A percentile compares a stretch with the other conserved stretches of the same genome.
Evolutionary conservation across 2,888 invertebrate species (phyloP).

Genomic region (Drosophila pseudotakahashii): DNA sequence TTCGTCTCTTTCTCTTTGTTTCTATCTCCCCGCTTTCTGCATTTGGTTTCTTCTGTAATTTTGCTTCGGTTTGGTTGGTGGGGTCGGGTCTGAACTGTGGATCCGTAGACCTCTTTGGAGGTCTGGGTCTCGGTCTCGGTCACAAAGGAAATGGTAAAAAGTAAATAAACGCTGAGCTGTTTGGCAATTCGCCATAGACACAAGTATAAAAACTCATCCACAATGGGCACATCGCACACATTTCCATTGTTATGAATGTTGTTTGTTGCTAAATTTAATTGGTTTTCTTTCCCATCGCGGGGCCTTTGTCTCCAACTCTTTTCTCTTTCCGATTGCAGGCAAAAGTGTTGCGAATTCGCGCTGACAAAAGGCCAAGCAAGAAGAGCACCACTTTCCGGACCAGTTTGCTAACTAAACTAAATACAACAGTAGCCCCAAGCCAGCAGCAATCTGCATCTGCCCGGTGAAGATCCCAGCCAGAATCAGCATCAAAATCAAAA

Average conservation of each 20-base stretch:
- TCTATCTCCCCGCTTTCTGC: background rate
- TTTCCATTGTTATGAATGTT: slow-evolving; percentile 68
- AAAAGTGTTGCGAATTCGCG: slow-evolving; percentile 26
- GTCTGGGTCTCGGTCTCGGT: slow-evolving; percentile 38
- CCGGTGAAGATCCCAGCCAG: slow-evolving; percentile 36
- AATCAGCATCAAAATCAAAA: background rate
- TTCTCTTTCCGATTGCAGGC: slow-evolving; percentile 29
- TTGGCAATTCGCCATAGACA: slow-evolving; percentile 20
- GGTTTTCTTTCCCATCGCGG: slow-evolving; percentile 40
- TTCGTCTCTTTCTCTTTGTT: no score
- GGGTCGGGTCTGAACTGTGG: background rate
- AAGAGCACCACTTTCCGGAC: slow-evolving; percentile 22
- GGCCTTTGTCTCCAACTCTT: slow-evolving; percentile 27
- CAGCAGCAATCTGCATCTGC: slow-evolving; percentile 34
- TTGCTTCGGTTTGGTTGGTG: background rate
- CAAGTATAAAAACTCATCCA: slow-evolving; percentile 5
- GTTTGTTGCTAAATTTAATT: slow-evolving; percentile 45
- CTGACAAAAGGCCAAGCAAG: background rate
- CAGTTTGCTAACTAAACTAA: slow-evolving; percentile 17
- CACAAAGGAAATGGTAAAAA: slow-evolving; percentile 42
- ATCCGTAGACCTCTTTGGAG: slow-evolving; percentile 1
- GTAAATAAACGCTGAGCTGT: slow-evolving; percentile 31
- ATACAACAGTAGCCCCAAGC: background rate
- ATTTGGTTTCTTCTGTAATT: background rate
- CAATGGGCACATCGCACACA: slow-evolving; percentile 50